Evolutionary conservation across 2,888 invertebrate species (phyloP).

Genomic region (Aquatica leii): DNA sequence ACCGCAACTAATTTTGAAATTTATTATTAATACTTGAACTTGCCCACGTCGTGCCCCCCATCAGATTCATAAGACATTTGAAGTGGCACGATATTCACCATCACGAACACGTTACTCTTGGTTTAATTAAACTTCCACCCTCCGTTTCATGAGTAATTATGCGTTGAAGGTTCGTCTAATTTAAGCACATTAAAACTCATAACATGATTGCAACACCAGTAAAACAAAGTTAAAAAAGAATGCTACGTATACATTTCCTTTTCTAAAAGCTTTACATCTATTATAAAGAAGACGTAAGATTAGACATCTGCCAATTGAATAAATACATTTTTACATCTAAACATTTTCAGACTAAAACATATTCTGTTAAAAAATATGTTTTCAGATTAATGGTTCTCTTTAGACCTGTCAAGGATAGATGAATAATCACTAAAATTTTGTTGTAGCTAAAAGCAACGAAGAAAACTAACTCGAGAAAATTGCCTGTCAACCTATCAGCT

Average conservation of each 20-base stretch:
- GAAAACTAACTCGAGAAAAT: constrained; percentile 10
- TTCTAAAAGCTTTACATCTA: background rate
- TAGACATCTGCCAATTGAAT: background rate
- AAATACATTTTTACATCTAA: constrained; percentile 1
- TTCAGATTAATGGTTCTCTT: constrained; percentile 10
- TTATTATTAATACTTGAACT: background rate
- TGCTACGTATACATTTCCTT: background rate
- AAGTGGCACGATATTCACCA: constrained; percentile 55
- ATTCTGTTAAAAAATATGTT: constrained; percentile 16
- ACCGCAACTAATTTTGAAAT: too few species aligned
- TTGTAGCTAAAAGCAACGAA: background rate
- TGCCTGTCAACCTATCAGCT: constrained; percentile 12
- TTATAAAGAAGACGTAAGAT: background rate
- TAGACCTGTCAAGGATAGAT: constrained; percentile 17
- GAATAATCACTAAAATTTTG: constrained; percentile 22
- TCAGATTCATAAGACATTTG: constrained; percentile 41
- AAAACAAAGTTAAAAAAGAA: constrained; percentile 13
- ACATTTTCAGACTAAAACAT: constrained; percentile 2
- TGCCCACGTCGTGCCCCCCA: constrained; percentile 22
- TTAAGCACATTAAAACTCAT: constrained; percentile 22
- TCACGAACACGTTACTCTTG: constrained; percentile 58
- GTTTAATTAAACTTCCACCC: constrained; percentile 57
- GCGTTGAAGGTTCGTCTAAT: constrained; percentile 41
- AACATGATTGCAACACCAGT: constrained; percentile 6
- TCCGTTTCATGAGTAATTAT: constrained; percentile 58